phyloP scores from a whole-genome alignment of 1,140 invertebrate species.

The Caenorhabditis latens region DNA sequence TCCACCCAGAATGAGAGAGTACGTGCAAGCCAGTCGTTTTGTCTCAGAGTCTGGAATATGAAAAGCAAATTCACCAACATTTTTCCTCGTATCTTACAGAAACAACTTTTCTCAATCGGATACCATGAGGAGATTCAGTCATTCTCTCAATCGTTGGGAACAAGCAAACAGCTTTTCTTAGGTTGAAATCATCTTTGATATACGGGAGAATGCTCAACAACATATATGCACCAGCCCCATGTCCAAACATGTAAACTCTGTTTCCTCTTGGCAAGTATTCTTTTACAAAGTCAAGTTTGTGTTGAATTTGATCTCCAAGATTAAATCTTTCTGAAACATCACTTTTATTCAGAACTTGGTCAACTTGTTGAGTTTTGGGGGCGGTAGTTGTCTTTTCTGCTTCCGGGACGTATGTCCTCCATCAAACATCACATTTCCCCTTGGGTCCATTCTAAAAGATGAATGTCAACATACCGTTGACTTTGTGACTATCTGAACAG shows the following conservation, averaged over 20 bases:
- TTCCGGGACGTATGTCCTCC: too few species aligned
- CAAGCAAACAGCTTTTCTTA: slow-evolving; percentile 58
- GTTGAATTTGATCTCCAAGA: slow-evolving; percentile 63
- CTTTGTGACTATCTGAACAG: not conserved
- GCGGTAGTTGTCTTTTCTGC: not conserved
- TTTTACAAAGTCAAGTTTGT: slow-evolving; percentile 64
- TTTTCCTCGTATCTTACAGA: slow-evolving; percentile 14
- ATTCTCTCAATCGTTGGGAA: slow-evolving; percentile 63
- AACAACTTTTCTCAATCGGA: slow-evolving; percentile 49
- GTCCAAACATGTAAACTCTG: slow-evolving; percentile 61
- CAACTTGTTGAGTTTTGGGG: not conserved
- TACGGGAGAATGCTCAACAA: slow-evolving; percentile 55
- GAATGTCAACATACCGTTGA: slow-evolving; percentile 28
- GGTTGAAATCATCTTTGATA: slow-evolving; percentile 63
- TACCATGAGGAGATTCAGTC: slow-evolving; percentile 55
- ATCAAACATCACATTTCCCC: not conserved
- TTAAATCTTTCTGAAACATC: slow-evolving; percentile 63
- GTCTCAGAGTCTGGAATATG: slow-evolving; percentile 53
- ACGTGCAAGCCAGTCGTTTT: slow-evolving; percentile 59
- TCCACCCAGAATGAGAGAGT: slow-evolving; percentile 55
- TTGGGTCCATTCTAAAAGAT: not conserved
- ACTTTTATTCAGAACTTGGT: not conserved
- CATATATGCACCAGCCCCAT: slow-evolving; percentile 65
- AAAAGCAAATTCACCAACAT: not conserved
- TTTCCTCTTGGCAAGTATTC: slow-evolving; percentile 56